Conservation (phyloP, 2,888 invertebrate species). For the Heliconius charithonia region DNA sequence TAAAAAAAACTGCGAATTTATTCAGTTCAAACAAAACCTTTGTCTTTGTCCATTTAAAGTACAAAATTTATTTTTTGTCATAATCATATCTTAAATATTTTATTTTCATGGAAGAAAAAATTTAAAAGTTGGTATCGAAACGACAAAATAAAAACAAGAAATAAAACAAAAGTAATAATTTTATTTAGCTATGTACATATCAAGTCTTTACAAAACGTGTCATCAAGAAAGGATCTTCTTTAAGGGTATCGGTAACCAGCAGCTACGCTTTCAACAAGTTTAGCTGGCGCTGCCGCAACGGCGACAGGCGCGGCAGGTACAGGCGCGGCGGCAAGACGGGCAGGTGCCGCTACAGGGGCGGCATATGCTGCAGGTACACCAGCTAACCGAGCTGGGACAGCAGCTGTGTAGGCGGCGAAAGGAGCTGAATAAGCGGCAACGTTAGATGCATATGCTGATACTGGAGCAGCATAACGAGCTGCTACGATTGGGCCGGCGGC, state of each 20-base stretch:
- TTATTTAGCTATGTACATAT: constrained; percentile 66
- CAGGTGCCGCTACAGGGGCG: constrained; percentile 38
- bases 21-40: too few species aligned
- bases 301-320: constrained; percentile 45
- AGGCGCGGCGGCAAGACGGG: constrained; percentile 45
- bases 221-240: constrained; percentile 58
- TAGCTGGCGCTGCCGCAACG: constrained; percentile 81
- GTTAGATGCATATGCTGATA: constrained; percentile 24
- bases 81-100: background rate
- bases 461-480: constrained; percentile 36
- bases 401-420: constrained; percentile 42
- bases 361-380: constrained; percentile 34
- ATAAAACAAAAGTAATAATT: constrained; percentile 46
- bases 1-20: too few species aligned
- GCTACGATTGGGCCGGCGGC: constrained; percentile 22
- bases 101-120: background rate
- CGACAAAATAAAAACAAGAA: constrained; percentile 1
- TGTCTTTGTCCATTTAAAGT: too few species aligned
- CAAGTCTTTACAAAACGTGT: constrained; percentile 69
- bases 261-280: constrained; percentile 82
- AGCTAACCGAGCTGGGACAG: constrained; percentile 24
- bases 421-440: constrained; percentile 24
- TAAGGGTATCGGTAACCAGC: constrained; percentile 75
- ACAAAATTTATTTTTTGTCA: background rate
- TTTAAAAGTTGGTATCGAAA: background rate